These are phyloP conservation scores for Cosmia pyralina DNA, from an alignment of 2,888 invertebrate species.

Conservation along the genomic window DNA sequence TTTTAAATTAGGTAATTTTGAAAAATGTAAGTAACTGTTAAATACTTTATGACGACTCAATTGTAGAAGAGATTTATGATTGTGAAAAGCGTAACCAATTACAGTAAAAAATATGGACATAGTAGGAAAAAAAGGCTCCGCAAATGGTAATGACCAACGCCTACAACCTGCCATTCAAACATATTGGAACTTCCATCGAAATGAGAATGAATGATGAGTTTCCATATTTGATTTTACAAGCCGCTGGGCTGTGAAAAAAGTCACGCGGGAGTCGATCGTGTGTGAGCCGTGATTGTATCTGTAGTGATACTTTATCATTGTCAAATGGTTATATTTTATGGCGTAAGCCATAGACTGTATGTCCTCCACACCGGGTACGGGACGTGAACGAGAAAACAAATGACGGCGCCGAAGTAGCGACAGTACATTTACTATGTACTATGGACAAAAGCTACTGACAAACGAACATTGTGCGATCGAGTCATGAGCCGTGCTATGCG, in stretches of 20 bases:
- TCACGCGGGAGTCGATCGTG: slow-evolving; percentile 25
- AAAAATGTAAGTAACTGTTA: no score
- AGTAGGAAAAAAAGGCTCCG: neutral
- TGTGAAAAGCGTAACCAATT: neutral
- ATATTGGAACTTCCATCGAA: slow-evolving; percentile 20
- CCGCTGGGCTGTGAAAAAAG: slow-evolving; percentile 38
- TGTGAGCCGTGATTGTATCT: slow-evolving; percentile 37
- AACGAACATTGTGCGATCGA: no score
- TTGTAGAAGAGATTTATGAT: neutral
- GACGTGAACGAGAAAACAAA: no score
- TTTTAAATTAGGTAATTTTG: no score
- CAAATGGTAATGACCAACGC: neutral
- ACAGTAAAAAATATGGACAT: neutral
- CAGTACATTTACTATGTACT: no score
- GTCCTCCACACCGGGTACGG: no score
- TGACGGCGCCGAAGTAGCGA: no score
- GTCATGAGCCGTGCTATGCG: no score
- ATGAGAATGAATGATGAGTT: slow-evolving; percentile 34
- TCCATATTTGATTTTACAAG: slow-evolving; percentile 55
- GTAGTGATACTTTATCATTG: slow-evolving; percentile 38
- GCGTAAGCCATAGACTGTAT: neutral
- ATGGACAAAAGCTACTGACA: no score
- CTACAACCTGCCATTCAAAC: slow-evolving; percentile 10
- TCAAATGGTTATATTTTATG: slow-evolving; percentile 17
- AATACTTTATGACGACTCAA: no score